These are phyloP conservation scores for Malurus splendens DNA, from an alignment of 2,797 vertebrate species.

Conservation along the genomic window DNA sequence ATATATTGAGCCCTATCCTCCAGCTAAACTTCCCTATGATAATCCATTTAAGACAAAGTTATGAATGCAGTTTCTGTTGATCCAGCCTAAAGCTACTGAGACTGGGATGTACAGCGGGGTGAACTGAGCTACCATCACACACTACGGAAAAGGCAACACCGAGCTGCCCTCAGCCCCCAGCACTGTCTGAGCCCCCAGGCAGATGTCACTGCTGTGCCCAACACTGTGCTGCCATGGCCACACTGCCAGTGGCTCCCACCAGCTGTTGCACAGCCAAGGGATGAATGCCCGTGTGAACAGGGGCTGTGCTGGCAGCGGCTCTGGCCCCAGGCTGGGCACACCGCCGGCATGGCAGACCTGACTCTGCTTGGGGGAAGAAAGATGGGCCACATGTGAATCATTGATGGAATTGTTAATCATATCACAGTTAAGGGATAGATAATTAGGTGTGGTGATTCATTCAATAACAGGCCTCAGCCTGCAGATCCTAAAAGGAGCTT, in stretches of 20 bases:
- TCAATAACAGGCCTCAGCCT: not conserved
- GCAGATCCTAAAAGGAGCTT: not conserved
- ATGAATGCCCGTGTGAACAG: fast-evolving
- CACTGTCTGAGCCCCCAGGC: fast-evolving
- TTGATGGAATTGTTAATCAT: not conserved
- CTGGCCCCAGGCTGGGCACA: not conserved
- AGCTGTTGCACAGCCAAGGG: not conserved
- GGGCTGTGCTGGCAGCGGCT: fast-evolving
- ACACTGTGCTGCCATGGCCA: not conserved
- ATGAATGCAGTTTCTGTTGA: not conserved
- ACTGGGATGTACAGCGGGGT: not conserved
- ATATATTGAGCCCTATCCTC: not conserved
- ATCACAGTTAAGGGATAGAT: not conserved
- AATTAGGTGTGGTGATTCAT: not conserved
- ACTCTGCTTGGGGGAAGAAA: not conserved
- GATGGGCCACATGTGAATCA: not conserved
- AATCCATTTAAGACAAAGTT: not conserved
- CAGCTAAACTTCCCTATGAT: not conserved
- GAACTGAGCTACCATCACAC: not conserved
- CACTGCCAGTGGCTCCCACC: not conserved
- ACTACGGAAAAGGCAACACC: fast-evolving
- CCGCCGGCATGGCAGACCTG: fast-evolving
- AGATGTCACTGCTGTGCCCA: not conserved
- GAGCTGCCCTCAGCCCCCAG: not conserved
- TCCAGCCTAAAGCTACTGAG: not conserved